Conservation (phyloP, 1,140 invertebrate species). For the Drosophila prosaltans region DNA sequence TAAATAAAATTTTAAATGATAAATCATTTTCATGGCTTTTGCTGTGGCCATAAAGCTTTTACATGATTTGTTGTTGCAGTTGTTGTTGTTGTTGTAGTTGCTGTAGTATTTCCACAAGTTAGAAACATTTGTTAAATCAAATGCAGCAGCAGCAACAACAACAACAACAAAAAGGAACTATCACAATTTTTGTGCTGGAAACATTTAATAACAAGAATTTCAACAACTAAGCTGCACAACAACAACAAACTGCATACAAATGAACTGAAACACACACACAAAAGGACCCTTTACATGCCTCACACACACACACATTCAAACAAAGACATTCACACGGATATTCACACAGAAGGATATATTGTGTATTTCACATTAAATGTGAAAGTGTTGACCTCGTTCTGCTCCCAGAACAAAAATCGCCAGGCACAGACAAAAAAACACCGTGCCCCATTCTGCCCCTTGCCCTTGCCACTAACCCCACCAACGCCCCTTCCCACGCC, state of each 20-base stretch:
- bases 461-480: background rate
- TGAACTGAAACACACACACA: slow-evolving; percentile 58
- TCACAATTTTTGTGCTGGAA: slow-evolving; percentile 48
- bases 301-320: slow-evolving; percentile 35
- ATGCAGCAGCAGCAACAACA: slow-evolving; percentile 25
- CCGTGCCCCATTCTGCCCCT: slow-evolving; percentile 22
- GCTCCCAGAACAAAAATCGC: slow-evolving; percentile 40
- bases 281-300: slow-evolving; percentile 30
- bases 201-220: slow-evolving; percentile 63
- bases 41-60: slow-evolving; percentile 13
- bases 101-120: slow-evolving; percentile 32
- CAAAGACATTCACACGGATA: slow-evolving; percentile 37
- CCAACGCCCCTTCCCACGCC: background rate
- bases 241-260: slow-evolving; percentile 55
- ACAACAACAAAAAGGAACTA: slow-evolving; percentile 24
- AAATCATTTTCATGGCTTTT: slow-evolving; percentile 67
- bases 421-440: slow-evolving; percentile 33
- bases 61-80: slow-evolving; percentile 30
- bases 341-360: slow-evolving; percentile 36
- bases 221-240: slow-evolving; percentile 33
- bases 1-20: slow-evolving; percentile 72
- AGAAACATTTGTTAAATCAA: slow-evolving; percentile 26
- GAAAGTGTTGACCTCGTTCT: slow-evolving; percentile 75
- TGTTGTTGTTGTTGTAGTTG: slow-evolving; percentile 19
- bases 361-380: slow-evolving; percentile 69